phyloP scores from a whole-genome alignment of 2,113 vertebrate species.

The Pholis gunnellus region DNA sequence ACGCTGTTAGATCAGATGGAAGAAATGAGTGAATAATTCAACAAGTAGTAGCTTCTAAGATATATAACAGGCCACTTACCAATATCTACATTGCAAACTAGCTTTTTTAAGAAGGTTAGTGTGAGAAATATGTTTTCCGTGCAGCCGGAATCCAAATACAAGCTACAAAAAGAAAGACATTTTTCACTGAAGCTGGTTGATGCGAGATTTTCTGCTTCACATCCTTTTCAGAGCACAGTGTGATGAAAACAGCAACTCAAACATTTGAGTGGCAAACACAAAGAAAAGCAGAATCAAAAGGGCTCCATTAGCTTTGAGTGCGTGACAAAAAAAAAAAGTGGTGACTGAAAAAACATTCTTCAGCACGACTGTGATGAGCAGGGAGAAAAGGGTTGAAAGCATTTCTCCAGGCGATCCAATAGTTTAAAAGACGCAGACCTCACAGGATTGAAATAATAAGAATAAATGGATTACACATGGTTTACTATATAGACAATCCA shows the following conservation, averaged over 20 bases:
- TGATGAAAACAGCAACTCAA: neutral
- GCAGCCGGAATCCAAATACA: conserved; percentile 9
- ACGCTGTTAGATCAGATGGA: conserved; percentile 26
- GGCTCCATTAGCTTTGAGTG: no score
- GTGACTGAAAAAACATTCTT: conserved; percentile 1
- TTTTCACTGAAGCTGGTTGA: conserved; percentile 5
- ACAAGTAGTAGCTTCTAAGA: conserved; percentile 46
- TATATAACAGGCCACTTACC: conserved; percentile 42
- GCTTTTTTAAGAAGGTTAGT: conserved; percentile 2
- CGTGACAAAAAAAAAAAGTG: neutral
- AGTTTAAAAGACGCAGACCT: neutral
- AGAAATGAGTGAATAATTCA: conserved; percentile 58
- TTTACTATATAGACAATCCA: neutral
- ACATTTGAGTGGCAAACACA: neutral
- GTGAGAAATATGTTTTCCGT: neutral
- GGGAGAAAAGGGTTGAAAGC: neutral
- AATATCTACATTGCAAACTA: conserved; percentile 45
- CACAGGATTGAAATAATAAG: neutral
- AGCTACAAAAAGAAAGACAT: neutral
- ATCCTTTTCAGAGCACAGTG: neutral
- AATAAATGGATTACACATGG: neutral
- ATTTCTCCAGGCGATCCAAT: neutral
- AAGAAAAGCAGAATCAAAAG: no score
- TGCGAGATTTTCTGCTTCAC: neutral
- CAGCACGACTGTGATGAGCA: neutral